Evolutionary conservation across 2,797 vertebrate genomes (phyloP), one percentile per base, ranked within the genome.

Genomic region (Tenualosa ilisha): DNA sequence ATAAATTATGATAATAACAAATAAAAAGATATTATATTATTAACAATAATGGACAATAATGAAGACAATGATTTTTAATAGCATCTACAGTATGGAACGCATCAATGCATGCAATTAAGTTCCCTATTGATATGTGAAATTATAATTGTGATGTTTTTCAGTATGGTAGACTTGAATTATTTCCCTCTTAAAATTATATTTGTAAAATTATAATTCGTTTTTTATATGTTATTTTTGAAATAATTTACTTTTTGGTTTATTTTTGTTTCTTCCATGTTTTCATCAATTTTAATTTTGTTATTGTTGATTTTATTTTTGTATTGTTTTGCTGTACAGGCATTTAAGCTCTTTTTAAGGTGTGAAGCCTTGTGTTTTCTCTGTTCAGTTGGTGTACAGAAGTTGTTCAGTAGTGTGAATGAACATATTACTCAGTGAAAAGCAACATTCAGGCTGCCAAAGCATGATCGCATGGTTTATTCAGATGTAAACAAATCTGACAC

Each of bases 381-480:
- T 95, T 95, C 91, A 94, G 94, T 95, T 95, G 92, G 94, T 96
- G 95, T 96, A 96, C 94, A 95, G 95, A 95, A 95, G 93, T 93
- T 96, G 94, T 96, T 96, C 91, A 93, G 92, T 96, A 93, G 95
- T 93, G 95, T 96, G 96, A 96, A 96, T 96, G 95, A 96, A 95
- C 95, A 95, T 96, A 96, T 95, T 95, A 92, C 95, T 96, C 95
- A 95, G 94, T 96, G 95, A 96, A 95, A 95, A 95, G 95, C 95
- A 95, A 96, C 95, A 95, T 95, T 95, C 95, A 94, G 95, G 95
- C 96, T 96, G 94, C 95, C 94, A 95, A 95, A 96, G 96, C 96
- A 96, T 96, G 96, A 96, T 95, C 95, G 96, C 96, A 96, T 96
- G 96, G 95, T 96, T 96, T 92, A 89, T 96, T 96, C 95, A 95